Evolutionary conservation across 1,140 invertebrate species (phyloP), one percentile per base, ranked within the genome.

Genomic region (Bombus turneri): DNA sequence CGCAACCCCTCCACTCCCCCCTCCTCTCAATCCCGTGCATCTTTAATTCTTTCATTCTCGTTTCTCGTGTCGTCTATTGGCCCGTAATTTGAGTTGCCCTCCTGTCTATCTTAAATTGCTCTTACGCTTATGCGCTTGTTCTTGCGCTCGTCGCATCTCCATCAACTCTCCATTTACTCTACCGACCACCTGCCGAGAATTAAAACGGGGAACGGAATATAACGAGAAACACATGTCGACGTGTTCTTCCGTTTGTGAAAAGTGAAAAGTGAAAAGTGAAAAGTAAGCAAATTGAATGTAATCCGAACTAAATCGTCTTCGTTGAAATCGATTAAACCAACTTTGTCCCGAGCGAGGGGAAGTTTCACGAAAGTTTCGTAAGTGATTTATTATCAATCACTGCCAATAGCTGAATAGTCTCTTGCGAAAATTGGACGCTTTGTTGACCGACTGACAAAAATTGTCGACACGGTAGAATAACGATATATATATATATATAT

Each of bases 181-280:
- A 39, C 5, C 53, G 53, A 34, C n/a, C 43, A 73, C 34, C 37
- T n/a, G 13, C 12, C 15, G 47, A 22, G 47, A 39, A 83, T 59
- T 18, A 43, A 34, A 28, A n/a, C 28, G 28, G 22, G 12, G 0
- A 34, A 83, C 72, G 41, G 34, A 64, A 37, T 53, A 5, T 12
- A 43, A 57, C n/a, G 62, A 62, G 37, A 34, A 43, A 57, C 31
- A 66, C 10, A 5, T 25, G 12, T 69, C 59, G 31, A 12, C 57
- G 59, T 62, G 59, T 47, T 59, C 47, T 84, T 84, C 53, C 76
- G 75, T 79, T 79, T 37, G 25, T 39, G n/a, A 72, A 71, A 69
- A 25, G 12, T 53, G 37, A 72, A 39, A 59, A 25, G 6, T 31
- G n/a, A 72, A 71, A 43, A 25, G 12, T 53, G 37, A 62, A 62